Percentiles rank a stretch among this genome's conserved stretches.
These are phyloP conservation scores for Porites rus DNA, from an alignment of 92 coral and sea anemone genomes.

Conservation along the genomic window DNA sequence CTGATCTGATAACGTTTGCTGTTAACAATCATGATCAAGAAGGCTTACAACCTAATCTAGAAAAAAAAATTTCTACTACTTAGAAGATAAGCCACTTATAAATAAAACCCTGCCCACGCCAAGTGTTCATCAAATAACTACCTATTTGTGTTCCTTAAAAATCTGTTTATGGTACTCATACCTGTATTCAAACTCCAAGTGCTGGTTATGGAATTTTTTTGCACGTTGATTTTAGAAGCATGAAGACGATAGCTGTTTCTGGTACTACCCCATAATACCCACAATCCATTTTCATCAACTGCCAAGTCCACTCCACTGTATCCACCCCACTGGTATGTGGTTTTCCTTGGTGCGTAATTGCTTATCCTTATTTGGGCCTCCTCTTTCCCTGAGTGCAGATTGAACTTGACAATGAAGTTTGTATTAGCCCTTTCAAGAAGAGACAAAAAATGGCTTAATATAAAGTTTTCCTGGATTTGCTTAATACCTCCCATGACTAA, in stretches of 20 bases:
- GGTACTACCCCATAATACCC: constrained; percentile 31
- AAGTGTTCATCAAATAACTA: too few relatives aligned
- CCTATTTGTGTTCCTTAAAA: too few relatives aligned
- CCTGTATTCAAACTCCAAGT: constrained; percentile 14
- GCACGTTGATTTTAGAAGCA: constrained; percentile 28
- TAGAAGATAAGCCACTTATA: too few relatives aligned
- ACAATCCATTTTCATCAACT: constrained; percentile 48
- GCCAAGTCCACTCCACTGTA: constrained; percentile 41
- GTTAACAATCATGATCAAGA: too few relatives aligned
- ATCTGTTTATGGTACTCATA: not conserved
- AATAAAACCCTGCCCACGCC: too few relatives aligned
- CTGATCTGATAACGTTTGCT: too few relatives aligned
- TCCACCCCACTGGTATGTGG: constrained; percentile 13
- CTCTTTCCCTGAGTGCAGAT: not conserved
- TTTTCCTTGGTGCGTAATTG: not conserved
- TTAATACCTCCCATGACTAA: too few relatives aligned
- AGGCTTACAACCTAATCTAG: too few relatives aligned
- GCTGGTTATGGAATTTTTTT: not conserved
- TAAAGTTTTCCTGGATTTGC: too few relatives aligned
- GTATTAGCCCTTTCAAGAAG: not conserved
- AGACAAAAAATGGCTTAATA: too few relatives aligned
- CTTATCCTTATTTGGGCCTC: not conserved
- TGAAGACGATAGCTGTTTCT: not conserved
- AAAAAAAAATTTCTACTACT: too few relatives aligned
- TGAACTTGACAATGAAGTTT: constrained; percentile 6